phyloP scores from a whole-genome alignment of 2,888 invertebrate species.

The Trachelus stipa region DNA sequence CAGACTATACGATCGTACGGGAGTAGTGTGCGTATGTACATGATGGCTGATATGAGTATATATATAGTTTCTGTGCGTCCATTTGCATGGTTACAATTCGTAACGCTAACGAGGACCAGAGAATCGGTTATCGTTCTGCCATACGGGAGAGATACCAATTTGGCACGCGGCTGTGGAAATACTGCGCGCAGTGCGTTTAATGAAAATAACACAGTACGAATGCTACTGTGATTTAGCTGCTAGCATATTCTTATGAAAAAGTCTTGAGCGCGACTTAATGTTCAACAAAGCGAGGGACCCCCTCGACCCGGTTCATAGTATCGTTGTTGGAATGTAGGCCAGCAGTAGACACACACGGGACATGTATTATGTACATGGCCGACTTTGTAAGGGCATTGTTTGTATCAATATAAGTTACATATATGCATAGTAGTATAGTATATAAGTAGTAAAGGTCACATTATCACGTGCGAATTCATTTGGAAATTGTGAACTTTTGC shows the following conservation, averaged over 20 bases:
- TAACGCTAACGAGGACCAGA: background rate
- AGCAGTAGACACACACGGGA: constrained; percentile 29
- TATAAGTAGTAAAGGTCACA: background rate
- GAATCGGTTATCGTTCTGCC: background rate
- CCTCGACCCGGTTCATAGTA: constrained; percentile 32
- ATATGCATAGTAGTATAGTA: background rate
- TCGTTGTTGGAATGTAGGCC: constrained; percentile 36
- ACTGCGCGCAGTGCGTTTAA: background rate
- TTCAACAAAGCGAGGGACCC: constrained; percentile 3
- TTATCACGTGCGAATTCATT: background rate
- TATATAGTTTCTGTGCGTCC: background rate
- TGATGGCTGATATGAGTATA: background rate
- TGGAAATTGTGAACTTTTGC: background rate
- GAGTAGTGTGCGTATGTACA: background rate
- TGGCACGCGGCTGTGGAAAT: background rate
- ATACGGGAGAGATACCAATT: background rate
- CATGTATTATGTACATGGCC: constrained; percentile 27
- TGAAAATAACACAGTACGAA: no score
- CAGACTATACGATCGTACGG: background rate
- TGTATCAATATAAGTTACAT: constrained; percentile 10
- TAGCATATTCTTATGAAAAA: background rate
- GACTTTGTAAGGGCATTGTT: constrained; percentile 37
- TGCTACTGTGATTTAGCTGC: background rate
- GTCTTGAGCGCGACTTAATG: background rate
- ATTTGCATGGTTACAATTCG: background rate